Percentiles rank a stretch among this genome's conserved stretches.
Evolutionary conservation across 1,140 invertebrate species (phyloP).

Genomic region (Paralvinella palmiformis): DNA sequence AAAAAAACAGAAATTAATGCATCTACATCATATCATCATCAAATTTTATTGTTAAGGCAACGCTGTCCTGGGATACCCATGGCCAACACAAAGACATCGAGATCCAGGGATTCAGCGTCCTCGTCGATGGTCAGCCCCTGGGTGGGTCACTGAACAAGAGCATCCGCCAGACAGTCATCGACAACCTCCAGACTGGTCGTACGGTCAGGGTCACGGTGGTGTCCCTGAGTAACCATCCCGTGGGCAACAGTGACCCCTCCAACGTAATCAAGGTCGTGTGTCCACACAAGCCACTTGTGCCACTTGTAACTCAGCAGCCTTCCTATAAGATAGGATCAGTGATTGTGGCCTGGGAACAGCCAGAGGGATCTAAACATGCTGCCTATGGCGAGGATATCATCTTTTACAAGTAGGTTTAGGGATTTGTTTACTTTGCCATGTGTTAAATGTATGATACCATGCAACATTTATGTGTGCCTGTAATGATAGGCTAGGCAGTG

Average conservation of each 20-base stretch:
- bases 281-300: conserved; percentile 35
- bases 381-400: conserved; percentile 36
- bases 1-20: too few species aligned
- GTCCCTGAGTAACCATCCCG: conserved; percentile 33
- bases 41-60: conserved; percentile 7
- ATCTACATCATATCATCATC: too few species aligned
- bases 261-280: conserved; percentile 36
- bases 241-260: conserved; percentile 36
- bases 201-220: conserved; percentile 39
- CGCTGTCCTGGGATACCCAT: background rate
- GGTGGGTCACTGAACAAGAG: background rate
- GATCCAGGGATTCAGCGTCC: conserved; percentile 11
- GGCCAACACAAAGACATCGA: background rate
- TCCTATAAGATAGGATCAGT: conserved; percentile 43
- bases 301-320: conserved; percentile 40
- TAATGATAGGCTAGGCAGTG: too few species aligned
- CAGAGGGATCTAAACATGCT: background rate
- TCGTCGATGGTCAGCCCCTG: conserved; percentile 11
- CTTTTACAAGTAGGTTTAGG: conserved; percentile 34
- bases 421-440: background rate
- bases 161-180: conserved; percentile 5
- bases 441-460: too few species aligned
- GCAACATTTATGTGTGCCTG: too few species aligned
- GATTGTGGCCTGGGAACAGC: conserved; percentile 40
- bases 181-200: conserved; percentile 21